These are phyloP conservation scores for Corythornis cristatus DNA, from an alignment of 2,113 vertebrate genomes.

Conservation along the genomic window DNA sequence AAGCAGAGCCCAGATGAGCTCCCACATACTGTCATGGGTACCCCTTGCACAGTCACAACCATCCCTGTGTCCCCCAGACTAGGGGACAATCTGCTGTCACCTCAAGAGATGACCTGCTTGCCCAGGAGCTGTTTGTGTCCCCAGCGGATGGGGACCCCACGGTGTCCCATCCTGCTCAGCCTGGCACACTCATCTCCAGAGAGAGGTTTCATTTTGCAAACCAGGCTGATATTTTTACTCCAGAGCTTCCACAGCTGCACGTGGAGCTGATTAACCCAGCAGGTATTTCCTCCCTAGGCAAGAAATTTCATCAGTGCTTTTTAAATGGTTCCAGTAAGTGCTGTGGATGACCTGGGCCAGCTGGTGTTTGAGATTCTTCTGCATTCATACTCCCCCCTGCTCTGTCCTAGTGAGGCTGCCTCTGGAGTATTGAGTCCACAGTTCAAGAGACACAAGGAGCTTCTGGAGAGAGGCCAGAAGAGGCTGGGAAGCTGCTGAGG, in stretches of 20 bases:
- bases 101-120: fast-evolving
- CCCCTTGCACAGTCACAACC: neutral
- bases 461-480: neutral
- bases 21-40: fast-evolving
- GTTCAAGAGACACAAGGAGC: neutral
- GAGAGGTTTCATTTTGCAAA: neutral
- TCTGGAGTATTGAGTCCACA: neutral
- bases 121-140: neutral
- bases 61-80: neutral
- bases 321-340: neutral
- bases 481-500: neutral
- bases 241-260: neutral
- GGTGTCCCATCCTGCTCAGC: neutral
- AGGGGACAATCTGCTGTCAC: neutral
- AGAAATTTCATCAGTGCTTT: conserved; percentile 6
- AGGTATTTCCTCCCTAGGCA: conserved; percentile 59
- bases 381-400: neutral
- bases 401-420: neutral
- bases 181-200: fast-evolving
- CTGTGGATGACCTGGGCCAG: neutral
- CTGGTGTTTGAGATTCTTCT: neutral
- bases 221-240: neutral
- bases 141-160: fast-evolving
- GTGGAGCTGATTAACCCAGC: conserved; percentile 49
- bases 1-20: neutral